Base-by-base conservation (phyloP, 2,797 vertebrate genomes). In the Danio choprae region DNA sequence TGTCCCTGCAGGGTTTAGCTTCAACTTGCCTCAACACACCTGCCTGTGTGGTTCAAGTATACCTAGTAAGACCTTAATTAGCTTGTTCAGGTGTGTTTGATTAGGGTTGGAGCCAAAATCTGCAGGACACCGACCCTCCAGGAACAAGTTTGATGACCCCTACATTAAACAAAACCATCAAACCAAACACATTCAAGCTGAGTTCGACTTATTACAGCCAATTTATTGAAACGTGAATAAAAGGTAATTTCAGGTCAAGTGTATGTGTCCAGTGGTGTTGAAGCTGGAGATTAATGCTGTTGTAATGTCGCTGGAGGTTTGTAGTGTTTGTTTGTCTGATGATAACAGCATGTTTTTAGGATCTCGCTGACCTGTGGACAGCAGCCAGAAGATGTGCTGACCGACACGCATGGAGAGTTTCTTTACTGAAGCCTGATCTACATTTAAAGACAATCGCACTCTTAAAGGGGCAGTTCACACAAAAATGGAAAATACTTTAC, bases 301-400 rank as follows among this genome's bases (percentile, higher is more conserved):
- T 70, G 55, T 62, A 77, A 77, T 22, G 15, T 44, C 2, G 10
- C 44, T 10, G 46, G 16, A 29, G 70, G 77, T 79, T 72, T 72
- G 77, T 53, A n/a, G 44, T 79, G 77, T 79, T 72, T 72, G 77
- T 64, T 53, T 79, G 9, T 44, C n/a, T 53, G 15, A 22, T 78
- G 58, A 79, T 79, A 72, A 72, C 46, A 64, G 20, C 46, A 29
- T 72, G 68, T 79, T 63, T 55, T n/a, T 15, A 71, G 71, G 68
- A 62, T 79, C 20, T 72, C 43, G 16, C 48, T 79, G 59, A 64
- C 48, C 68, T 64, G 48, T 55, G 58, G 68, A 7, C 68, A 79
- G 50, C 20, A 38, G 18, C n/a, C 46, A 22, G 51, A 51, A 48
- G 40, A 46, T 29, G 29, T 29, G 29, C 29, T 29, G 29, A 29